Percentiles rank a stretch among this genome's conserved stretches.
phyloP scores from a whole-genome alignment of 2,797 vertebrate genomes.

The Argyrosomus regius region DNA sequence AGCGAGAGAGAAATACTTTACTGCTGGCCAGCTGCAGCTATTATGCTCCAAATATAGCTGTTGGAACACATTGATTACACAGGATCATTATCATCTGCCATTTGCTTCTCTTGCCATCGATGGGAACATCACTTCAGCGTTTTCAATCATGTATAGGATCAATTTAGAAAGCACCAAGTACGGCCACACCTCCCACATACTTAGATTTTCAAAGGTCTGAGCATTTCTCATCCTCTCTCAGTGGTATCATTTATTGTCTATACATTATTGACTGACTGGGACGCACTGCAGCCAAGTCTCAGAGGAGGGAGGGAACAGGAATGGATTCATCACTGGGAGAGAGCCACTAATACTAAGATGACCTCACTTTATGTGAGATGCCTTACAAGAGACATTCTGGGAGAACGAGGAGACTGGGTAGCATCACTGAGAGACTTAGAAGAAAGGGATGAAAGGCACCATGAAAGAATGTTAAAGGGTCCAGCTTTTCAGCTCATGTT shows the following conservation, averaged over 20 bases:
- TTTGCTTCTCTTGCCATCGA: constrained; percentile 24
- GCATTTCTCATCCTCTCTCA: constrained; percentile 1
- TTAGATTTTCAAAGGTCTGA: constrained; percentile 1
- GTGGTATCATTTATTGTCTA: constrained; percentile 22
- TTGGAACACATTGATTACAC: constrained; percentile 63
- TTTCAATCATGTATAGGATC: constrained; percentile 25
- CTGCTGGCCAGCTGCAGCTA: constrained; percentile 52
- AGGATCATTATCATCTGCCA: constrained; percentile 49
- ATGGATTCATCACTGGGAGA: constrained; percentile 41
- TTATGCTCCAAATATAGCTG: constrained; percentile 56
- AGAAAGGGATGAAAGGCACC: not conserved
- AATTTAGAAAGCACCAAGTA: constrained; percentile 2
- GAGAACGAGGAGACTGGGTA: not conserved
- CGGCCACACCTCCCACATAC: constrained; percentile 6
- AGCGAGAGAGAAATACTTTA: not conserved
- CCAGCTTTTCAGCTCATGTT: not conserved
- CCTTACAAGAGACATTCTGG: constrained; percentile 50
- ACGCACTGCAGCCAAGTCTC: constrained; percentile 41
- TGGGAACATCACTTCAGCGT: constrained; percentile 20
- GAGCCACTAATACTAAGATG: constrained; percentile 43
- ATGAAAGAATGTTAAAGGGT: not conserved
- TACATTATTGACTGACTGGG: constrained; percentile 45
- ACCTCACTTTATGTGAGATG: constrained; percentile 72
- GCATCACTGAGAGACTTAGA: not conserved
- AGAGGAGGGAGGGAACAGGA: constrained; percentile 23